Conservation (phyloP, 1,140 invertebrate genomes). For the Ladona fulva region DNA sequence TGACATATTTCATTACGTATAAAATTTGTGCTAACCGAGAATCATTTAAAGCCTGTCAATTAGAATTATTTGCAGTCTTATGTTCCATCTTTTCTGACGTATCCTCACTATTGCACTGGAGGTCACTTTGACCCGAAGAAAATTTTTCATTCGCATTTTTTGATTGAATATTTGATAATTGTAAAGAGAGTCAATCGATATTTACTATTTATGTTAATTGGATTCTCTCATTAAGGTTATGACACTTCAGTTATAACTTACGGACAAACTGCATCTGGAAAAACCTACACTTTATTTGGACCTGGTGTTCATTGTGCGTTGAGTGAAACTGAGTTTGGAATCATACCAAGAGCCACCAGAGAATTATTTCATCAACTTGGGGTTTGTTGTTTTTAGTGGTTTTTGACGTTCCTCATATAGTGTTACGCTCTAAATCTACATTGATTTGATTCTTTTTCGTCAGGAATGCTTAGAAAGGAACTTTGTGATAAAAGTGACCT, state of each 20-base stretch:
- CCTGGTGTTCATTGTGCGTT: slow-evolving; percentile 56
- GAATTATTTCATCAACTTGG: slow-evolving; percentile 58
- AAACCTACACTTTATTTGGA: slow-evolving; percentile 69
- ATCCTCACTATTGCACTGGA: too few species aligned
- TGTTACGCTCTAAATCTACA: not conserved
- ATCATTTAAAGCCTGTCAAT: too few species aligned
- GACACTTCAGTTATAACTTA: slow-evolving; percentile 67
- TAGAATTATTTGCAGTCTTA: too few species aligned
- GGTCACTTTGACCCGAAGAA: too few species aligned
- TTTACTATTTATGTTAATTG: not conserved
- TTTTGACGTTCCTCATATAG: not conserved
- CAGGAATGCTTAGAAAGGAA: slow-evolving; percentile 40
- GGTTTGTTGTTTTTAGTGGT: slow-evolving; percentile 20
- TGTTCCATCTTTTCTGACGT: too few species aligned
- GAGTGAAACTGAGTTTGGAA: slow-evolving; percentile 61
- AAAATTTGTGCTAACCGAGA: too few species aligned
- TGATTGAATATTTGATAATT: too few species aligned
- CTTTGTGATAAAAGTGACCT: slow-evolving; percentile 50
- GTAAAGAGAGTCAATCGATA: not conserved
- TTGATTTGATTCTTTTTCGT: not conserved
- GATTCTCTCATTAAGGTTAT: slow-evolving; percentile 38
- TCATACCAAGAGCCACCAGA: slow-evolving; percentile 62
- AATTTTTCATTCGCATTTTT: too few species aligned
- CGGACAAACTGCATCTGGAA: slow-evolving; percentile 66
- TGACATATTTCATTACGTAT: too few species aligned